Base-by-base conservation (phyloP, 2,797 vertebrate genomes). In the Gymnopithys bicolor region DNA sequence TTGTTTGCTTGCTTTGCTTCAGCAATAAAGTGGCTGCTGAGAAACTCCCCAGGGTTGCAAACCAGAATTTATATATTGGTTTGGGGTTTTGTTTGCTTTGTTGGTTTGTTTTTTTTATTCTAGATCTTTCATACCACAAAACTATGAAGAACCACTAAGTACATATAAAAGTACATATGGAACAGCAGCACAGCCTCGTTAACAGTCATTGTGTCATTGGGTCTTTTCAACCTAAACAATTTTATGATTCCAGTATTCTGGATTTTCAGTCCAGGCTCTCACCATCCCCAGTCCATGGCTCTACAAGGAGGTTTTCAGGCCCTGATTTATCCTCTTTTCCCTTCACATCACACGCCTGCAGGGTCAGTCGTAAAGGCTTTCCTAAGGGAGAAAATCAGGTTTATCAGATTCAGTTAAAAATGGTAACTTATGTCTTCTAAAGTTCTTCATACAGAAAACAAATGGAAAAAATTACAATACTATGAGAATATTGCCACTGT, bases 301-400 rank as follows among this genome's bases (percentile, higher is more conserved):
- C 99, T 14, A 97, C 97, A 19, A 99, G 98, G 96, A 99, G 98
- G 97, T 99, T 99, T 97, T 99, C 99, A 14, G 99, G 99, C 48
- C 99, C 99, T 3, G 99, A 99, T 91, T 99, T 99, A 87, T 99
- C 99, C 94, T 99, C 99, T 96, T 99, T 99, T 55, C 99, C 99
- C 97, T 99, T 99, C 21, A 99, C 99, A 85, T 99, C 99, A 96
- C 99, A 99, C 4, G 99, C 99, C 94, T 99, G 99, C 69, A 99
- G 96, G 89, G 98, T 98, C 48, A 99, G 96, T 84, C 98, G 98
- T 33, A 99, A 98, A 22, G 98, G 97, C 64, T 99, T 99, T 73
- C 99, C 99, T 99, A 82, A 32, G 48, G 11, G 53, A 86, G 58
- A 67, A 82, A 82, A 97, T 53, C 67, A 86, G 19, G 46, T 51